These are phyloP conservation scores for Anastrepha obliqua DNA, from an alignment of 1,140 invertebrate genomes.

Conservation along the genomic window DNA sequence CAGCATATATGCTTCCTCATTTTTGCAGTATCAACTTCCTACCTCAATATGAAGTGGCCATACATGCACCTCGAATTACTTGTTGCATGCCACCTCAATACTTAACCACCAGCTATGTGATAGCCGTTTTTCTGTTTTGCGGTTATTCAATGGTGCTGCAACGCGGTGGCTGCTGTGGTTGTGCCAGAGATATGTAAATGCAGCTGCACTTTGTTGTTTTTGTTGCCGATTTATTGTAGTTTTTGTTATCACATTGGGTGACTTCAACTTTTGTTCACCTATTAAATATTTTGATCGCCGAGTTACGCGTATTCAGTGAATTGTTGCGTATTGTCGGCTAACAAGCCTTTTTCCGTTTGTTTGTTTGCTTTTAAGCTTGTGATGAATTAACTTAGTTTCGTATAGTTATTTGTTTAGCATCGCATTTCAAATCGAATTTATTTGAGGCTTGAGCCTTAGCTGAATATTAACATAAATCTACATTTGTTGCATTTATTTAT, in stretches of 20 bases:
- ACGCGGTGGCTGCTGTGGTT: neutral
- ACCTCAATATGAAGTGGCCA: neutral
- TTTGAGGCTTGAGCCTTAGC: too few species aligned
- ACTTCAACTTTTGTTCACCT: slow-evolving; percentile 15
- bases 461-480: too few species aligned
- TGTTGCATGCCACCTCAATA: slow-evolving; percentile 2
- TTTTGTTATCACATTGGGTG: slow-evolving; percentile 42
- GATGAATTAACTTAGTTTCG: neutral
- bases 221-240: neutral
- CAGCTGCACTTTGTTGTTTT: neutral
- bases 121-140: slow-evolving; percentile 1
- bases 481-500: too few species aligned
- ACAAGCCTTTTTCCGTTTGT: neutral
- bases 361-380: neutral
- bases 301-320: neutral
- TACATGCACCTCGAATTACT: neutral
- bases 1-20: neutral
- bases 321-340: neutral
- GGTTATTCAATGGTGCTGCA: slow-evolving; percentile 4
- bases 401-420: neutral
- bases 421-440: neutral
- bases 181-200: neutral
- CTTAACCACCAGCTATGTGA: neutral
- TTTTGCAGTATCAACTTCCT: slow-evolving; percentile 35
- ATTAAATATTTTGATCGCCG: slow-evolving; percentile 44